Conservation (phyloP, 2,888 invertebrate genomes). For the Pomacea canaliculata region DNA sequence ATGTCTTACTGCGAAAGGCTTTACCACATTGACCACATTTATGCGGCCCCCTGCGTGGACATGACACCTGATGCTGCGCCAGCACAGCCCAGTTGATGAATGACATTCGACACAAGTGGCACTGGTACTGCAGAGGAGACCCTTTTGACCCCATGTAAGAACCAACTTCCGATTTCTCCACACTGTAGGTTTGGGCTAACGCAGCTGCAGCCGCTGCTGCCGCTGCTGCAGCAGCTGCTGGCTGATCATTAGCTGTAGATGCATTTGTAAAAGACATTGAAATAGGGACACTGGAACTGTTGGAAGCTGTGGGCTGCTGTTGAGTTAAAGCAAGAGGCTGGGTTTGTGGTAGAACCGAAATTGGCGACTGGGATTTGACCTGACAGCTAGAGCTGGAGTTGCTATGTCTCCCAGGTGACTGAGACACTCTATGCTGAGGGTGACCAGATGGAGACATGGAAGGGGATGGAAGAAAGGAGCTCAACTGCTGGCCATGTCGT, state of each 20-base stretch:
- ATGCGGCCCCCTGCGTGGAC: slow-evolving; percentile 24
- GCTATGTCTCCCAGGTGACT: slow-evolving; percentile 23
- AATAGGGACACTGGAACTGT: background rate
- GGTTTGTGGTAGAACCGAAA: slow-evolving; percentile 16
- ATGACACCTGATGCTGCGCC: slow-evolving; percentile 20
- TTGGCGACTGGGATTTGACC: slow-evolving; percentile 22
- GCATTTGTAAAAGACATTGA: slow-evolving; percentile 7
- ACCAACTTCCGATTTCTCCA: slow-evolving; percentile 12
- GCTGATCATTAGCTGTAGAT: background rate
- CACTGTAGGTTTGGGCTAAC: slow-evolving; percentile 16
- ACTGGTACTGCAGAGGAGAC: slow-evolving; percentile 15
- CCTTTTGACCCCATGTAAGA: slow-evolving; percentile 13
- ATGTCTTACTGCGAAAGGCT: slow-evolving; percentile 25
- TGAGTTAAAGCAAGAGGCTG: slow-evolving; percentile 17
- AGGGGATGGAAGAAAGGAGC: slow-evolving; percentile 7
- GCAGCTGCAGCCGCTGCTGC: slow-evolving; percentile 15
- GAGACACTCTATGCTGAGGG: background rate
- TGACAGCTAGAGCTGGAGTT: slow-evolving; percentile 20
- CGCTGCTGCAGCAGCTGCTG: slow-evolving; percentile 1
- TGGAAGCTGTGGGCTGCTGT: background rate
- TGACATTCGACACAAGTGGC: slow-evolving; percentile 24
- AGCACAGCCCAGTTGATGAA: slow-evolving; percentile 23
- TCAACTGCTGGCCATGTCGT: slow-evolving; percentile 2
- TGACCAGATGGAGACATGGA: slow-evolving; percentile 5
- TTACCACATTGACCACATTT: slow-evolving; percentile 22